Base-by-base conservation (phyloP, 2,113 vertebrate genomes). In the Tylochromis polylepis region DNA sequence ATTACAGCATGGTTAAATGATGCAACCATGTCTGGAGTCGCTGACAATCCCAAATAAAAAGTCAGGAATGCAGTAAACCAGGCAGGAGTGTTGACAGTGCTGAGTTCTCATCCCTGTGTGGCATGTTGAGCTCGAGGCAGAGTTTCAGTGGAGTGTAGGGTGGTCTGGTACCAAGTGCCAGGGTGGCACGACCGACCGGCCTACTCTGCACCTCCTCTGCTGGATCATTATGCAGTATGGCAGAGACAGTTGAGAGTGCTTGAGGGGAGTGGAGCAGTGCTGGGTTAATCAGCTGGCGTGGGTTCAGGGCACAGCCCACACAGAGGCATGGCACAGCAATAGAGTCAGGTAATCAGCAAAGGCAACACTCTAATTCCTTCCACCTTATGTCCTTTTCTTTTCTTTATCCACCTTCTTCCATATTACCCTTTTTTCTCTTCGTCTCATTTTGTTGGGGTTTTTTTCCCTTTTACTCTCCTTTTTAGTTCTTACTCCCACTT, bases 291-390 rank as follows among this genome's bases (percentile, higher is more conserved):
- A 97, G 96, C 96, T 98, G 97, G 97, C 97, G 93, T 92, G 85
- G 96, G 96, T 94, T 97, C 97, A 97, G 96, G 96, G 96, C 95
- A 96, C 96, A 97, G 95, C 97, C 97, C 96, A 97, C 97, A 97
- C 97, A 97, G 97, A 97, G 96, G 94, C 96, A 97, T 92, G 94
- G 93, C 96, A 97, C 97, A 96, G 97, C 96, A 96, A 95, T 95
- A 91, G 94, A 97, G 97, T 96, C 95, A 96, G 96, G 96, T 97
- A 97, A 97, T 97, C 96, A 97, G 95, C 93, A 96, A 95, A 96
- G 94, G 96, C 96, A 96, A 95, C 95, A 96, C 95, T 96, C 96
- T 87, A 87, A 88, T 91, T 96, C 88, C 91, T 88, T 83, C 93
- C 43, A 36, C 91, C 90, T 91, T 82, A 80, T 90, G 89, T 75